Base-by-base conservation (phyloP, 2,797 vertebrate species). In the Australoheros facetus region DNA sequence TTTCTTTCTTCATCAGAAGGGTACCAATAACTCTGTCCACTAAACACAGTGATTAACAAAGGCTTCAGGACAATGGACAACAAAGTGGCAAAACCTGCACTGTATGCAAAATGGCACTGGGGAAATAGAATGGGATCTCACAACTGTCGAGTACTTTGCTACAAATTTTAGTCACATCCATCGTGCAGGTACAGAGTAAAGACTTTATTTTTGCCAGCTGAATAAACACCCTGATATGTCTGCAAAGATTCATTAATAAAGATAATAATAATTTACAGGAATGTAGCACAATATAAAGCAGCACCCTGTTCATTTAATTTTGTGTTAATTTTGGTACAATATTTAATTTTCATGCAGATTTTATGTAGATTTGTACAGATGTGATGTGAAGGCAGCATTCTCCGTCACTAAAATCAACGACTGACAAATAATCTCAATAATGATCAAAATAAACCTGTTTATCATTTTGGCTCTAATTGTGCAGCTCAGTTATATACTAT, bases 261-360 rank as follows among this genome's bases (percentile, higher is more conserved):
- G 37, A 39, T 39, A 4, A 30, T 5, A 30, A 30, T 39, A 11
- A 1, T 62, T 62, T 45, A 45, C 13, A 45, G 13, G 13, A 23
- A 13, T 62, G 34, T 42, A 62, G 12, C 7, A 62, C 59, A 23
- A 42, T 42, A 23, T 42, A 23, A 23, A 39, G 34, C n/a, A 39
- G 59, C 1, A n/a, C 13, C 14, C 34, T 0, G n/a, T 62, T 0
- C 1, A 14, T 23, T 42, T 5, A 0, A 62, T 62, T 42, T 39
- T 42, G 34, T n/a, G n/a, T 16, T 23, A 12, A 14, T 42, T 23
- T 45, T 39, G 39, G 9, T 42, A 39, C 37, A 12, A 23, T 3
- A 62, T 16, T 45, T 45, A 16, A 45, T 16, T 6, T 16, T 13
- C 14, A 60, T 39, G 34, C 7, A 39, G 37, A 32, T 32, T 32